Evolutionary conservation across 2,797 vertebrate species (phyloP).

Genomic region (Melanotaenia maccullochi): DNA sequence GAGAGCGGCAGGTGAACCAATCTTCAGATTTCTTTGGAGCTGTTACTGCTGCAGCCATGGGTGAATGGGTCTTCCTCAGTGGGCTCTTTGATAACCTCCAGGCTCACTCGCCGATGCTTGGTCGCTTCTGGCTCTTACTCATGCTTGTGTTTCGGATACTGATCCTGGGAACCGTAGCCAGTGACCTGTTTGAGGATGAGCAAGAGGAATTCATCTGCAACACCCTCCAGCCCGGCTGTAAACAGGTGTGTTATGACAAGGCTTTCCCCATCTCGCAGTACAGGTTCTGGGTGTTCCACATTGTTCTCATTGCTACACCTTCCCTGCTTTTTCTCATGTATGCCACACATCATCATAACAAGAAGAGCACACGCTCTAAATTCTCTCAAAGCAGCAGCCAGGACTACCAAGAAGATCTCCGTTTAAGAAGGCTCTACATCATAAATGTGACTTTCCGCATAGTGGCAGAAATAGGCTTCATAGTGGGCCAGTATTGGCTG

Average conservation of each 20-base stretch:
- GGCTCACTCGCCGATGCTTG: conserved; percentile 90
- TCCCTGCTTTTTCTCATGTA: conserved; percentile 90
- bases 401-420: conserved; percentile 10
- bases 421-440: conserved; percentile 82
- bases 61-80: conserved; percentile 89
- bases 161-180: conserved; percentile 91
- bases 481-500: conserved; percentile 86
- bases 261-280: conserved; percentile 96
- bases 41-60: conserved; percentile 77
- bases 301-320: conserved; percentile 91
- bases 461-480: conserved; percentile 85
- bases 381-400: fast-evolving
- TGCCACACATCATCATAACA: conserved; percentile 85
- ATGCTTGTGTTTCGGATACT: conserved; percentile 94
- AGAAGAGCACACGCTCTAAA: conserved; percentile 42
- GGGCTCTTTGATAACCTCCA: conserved; percentile 87
- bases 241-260: conserved; percentile 90
- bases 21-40: background rate
- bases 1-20: background rate
- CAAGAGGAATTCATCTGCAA: conserved; percentile 94
- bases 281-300: conserved; percentile 96
- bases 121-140: conserved; percentile 92
- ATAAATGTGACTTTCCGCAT: conserved; percentile 87
- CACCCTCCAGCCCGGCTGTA: conserved; percentile 93
- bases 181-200: conserved; percentile 92